These are phyloP conservation scores for Ephialtes manifestator DNA, from an alignment of 2,888 invertebrate genomes.

Conservation along the genomic window DNA sequence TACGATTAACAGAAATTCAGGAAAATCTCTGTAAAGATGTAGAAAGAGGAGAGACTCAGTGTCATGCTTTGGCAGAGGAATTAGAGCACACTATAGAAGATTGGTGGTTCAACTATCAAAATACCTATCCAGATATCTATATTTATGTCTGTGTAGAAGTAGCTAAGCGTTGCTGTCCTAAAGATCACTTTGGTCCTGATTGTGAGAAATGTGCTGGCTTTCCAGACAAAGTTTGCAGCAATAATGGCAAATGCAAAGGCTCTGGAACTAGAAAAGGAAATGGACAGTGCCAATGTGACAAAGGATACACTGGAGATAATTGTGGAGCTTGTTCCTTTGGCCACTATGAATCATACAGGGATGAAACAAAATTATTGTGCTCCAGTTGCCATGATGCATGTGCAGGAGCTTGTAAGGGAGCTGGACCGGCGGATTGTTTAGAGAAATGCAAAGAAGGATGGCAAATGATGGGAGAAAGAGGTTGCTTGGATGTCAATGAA, in stretches of 20 bases:
- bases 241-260: slow-evolving; percentile 95
- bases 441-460: slow-evolving; percentile 91
- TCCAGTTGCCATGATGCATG: slow-evolving; percentile 94
- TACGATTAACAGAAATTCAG: slow-evolving; percentile 96
- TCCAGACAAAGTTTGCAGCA: slow-evolving; percentile 91
- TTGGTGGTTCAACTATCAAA: slow-evolving; percentile 94
- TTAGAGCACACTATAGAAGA: slow-evolving; percentile 93
- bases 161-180: slow-evolving; percentile 93
- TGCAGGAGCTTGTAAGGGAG: slow-evolving; percentile 91
- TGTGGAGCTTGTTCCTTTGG: slow-evolving; percentile 93
- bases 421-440: slow-evolving; percentile 90
- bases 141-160: slow-evolving; percentile 93
- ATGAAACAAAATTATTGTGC: slow-evolving; percentile 92
- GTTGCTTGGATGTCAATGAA: slow-evolving; percentile 95
- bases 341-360: slow-evolving; percentile 91
- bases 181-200: slow-evolving; percentile 93
- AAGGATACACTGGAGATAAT: slow-evolving; percentile 92
- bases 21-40: slow-evolving; percentile 94
- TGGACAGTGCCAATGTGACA: slow-evolving; percentile 95
- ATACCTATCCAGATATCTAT: slow-evolving; percentile 88
- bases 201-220: slow-evolving; percentile 94
- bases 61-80: slow-evolving; percentile 94
- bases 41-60: slow-evolving; percentile 91
- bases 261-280: slow-evolving; percentile 97
- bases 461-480: slow-evolving; percentile 90